Evolutionary conservation across 2,113 vertebrate genomes (phyloP).

Genomic region (Scytalopus superciliaris): DNA sequence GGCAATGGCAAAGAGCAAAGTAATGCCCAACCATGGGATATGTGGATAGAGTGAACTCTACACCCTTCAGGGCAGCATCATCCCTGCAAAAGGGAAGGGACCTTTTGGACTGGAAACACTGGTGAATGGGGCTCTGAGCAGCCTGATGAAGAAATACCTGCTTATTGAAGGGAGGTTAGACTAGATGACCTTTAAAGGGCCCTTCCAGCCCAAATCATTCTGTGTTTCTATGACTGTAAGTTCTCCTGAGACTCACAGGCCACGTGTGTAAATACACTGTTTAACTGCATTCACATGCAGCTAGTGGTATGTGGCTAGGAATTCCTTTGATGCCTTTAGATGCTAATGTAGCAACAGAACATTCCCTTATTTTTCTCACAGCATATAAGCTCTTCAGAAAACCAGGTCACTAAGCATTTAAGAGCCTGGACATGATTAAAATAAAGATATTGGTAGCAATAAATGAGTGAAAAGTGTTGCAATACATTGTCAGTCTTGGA

Average conservation of each 20-base stretch:
- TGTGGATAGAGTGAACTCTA: not conserved
- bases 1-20: not conserved
- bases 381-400: not conserved
- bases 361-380: not conserved
- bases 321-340: not conserved
- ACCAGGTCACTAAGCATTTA: not conserved
- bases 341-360: not conserved
- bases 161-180: accelerated
- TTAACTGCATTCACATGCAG: not conserved
- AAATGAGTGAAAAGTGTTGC: not conserved
- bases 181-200: not conserved
- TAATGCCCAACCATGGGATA: accelerated
- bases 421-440: not conserved
- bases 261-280: not conserved
- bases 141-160: not conserved
- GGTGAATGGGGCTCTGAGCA: not conserved
- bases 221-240: not conserved
- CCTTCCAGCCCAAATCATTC: not conserved
- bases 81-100: not conserved
- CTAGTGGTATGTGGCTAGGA: not conserved
- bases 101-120: not conserved
- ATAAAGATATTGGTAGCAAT: not conserved
- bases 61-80: not conserved
- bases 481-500: not conserved
- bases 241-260: not conserved